A percentile compares a stretch with the other conserved stretches of the same genome.
Conservation (phyloP, 2,113 vertebrate species). For the Mugil cephalus region DNA sequence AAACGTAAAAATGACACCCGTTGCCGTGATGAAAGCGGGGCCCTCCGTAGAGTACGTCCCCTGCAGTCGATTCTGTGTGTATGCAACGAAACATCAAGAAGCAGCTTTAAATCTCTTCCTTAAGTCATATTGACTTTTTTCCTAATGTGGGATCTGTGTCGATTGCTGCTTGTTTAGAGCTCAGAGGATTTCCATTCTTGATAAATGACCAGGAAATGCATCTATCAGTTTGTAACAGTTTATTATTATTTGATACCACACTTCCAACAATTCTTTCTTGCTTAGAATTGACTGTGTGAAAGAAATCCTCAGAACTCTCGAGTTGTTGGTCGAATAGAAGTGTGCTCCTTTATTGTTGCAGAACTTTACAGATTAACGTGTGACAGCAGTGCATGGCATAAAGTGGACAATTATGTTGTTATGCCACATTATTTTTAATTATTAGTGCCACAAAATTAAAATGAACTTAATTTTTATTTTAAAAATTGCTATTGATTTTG, state of each 20-base stretch:
- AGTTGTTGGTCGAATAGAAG: not conserved
- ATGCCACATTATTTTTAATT: not conserved
- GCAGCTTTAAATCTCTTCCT: conserved; percentile 30
- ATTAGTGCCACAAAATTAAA: not conserved
- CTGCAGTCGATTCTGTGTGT: not conserved
- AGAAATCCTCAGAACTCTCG: conserved; percentile 57
- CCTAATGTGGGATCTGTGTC: conserved; percentile 17
- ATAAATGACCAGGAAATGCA: not conserved
- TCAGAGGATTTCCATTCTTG: conserved; percentile 55
- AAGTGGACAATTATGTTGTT: conserved; percentile 20
- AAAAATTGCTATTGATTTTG: not conserved
- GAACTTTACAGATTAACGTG: conserved; percentile 11
- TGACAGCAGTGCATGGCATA: conserved; percentile 42
- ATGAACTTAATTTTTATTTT: not conserved
- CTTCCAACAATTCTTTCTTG: not conserved
- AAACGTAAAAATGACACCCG: conserved; percentile 17
- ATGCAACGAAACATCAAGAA: conserved; percentile 17
- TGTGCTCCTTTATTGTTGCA: not conserved
- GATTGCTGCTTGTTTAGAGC: conserved; percentile 33
- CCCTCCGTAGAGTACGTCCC: not conserved
- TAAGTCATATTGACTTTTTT: conserved; percentile 10
- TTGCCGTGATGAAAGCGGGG: conserved; percentile 19
- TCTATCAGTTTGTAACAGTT: not conserved
- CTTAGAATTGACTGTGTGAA: not conserved
- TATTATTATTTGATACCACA: not conserved